A percentile compares a stretch with the other conserved stretches of the same genome.
These are phyloP conservation scores for Eupithecia inturbata DNA, from an alignment of 2,888 invertebrate species.

Conservation along the genomic window DNA sequence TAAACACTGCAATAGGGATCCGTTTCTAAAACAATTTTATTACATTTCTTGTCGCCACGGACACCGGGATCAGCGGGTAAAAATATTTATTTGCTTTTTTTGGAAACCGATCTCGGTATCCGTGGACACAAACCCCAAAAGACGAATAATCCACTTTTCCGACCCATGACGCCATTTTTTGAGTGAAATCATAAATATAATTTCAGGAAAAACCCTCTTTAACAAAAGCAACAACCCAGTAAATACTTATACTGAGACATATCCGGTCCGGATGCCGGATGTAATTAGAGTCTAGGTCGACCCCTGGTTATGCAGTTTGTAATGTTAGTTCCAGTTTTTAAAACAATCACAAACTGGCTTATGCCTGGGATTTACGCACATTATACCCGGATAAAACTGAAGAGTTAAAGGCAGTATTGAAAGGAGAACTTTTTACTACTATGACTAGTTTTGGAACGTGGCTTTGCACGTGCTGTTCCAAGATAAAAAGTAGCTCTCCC, in stretches of 20 bases:
- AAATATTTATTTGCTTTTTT: too few species aligned
- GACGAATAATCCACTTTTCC: conserved; percentile 13
- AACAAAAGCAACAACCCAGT: conserved; percentile 11
- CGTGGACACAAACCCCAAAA: too few species aligned
- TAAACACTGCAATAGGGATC: too few species aligned
- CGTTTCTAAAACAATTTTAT: too few species aligned
- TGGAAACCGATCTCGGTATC: too few species aligned
- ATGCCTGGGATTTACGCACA: background rate
- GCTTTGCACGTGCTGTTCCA: too few species aligned
- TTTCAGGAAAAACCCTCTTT: conserved; percentile 8
- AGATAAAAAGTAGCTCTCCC: too few species aligned
- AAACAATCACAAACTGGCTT: background rate
- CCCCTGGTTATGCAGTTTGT: conserved; percentile 2
- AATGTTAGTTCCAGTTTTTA: background rate
- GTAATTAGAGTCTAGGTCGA: conserved; percentile 49
- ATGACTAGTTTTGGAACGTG: too few species aligned
- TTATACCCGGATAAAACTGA: background rate
- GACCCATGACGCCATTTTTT: conserved; percentile 15
- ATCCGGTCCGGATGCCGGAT: conserved; percentile 47
- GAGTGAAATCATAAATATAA: conserved; percentile 6
- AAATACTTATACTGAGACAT: conserved; percentile 19
- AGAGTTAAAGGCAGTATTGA: background rate
- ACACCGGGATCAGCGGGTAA: too few species aligned
- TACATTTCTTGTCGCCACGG: too few species aligned
- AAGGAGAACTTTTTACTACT: background rate